Base-by-base conservation (phyloP, 2,797 vertebrate genomes). In the Myotis vivesi region DNA sequence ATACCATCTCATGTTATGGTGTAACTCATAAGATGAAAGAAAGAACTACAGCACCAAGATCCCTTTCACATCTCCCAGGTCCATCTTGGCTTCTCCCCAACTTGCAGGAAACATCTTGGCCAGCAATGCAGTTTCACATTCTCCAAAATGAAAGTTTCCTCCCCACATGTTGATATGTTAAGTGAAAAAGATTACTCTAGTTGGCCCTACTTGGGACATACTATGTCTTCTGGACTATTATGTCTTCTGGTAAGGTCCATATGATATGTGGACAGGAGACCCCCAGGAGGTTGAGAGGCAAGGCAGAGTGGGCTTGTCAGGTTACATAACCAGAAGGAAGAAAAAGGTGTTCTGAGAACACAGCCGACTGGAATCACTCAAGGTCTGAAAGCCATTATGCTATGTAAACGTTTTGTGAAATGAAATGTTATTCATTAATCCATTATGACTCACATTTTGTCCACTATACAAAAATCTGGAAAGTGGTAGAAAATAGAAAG, bases 401-500 rank as follows among this genome's bases (percentile, higher is more conserved):
- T 66, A 73, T 11, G 41, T 68, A 95, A 83, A 66, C 23, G 5
- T 66, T 80, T 69, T 57, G 25, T 76, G 62, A 55, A 77, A 73
- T 55, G 36, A 87, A 83, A 92, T 3, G 20, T 51, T 88, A 89
- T 86, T n/a, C 44, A 20, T 82, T 46, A 68, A 41, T 51, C 49
- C 79, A 33, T 51, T 8, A 13, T 62, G 51, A 83, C 69, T 94
- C 57, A 57, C 28, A 51, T 86, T 28, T 76, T 73, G 36, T 75
- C 41, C 9, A 49, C 6, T 36, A 20, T 28, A 71, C 51, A 66
- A 59, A 92, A 83, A 53, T 84, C 68, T 87, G 38, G 28, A 93
- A 94, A 96, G 66, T 66, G 20, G 11, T 80, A 93, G 44, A 89
- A 93, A 95, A 94, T 5, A 80, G 15, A 66, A 55, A 72, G 17